These are phyloP conservation scores for Ectemnius cavifrons DNA, from an alignment of 2,888 invertebrate species.

Conservation along the genomic window DNA sequence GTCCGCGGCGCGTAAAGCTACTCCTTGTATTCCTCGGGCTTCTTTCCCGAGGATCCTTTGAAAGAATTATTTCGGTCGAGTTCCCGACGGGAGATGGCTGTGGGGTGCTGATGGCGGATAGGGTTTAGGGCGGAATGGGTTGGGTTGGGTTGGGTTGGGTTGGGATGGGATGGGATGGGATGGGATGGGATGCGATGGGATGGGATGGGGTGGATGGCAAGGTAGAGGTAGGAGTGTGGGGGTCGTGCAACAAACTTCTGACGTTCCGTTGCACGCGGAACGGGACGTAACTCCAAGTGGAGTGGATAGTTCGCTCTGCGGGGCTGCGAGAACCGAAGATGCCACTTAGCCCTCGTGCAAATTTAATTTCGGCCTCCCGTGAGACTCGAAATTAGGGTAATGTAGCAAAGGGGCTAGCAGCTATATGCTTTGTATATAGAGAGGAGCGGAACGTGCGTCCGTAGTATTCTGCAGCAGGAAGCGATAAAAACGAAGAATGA, in stretches of 20 bases:
- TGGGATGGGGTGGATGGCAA: neutral
- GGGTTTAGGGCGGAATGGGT: neutral
- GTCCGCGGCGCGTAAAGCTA: neutral
- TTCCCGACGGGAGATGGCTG: conserved; percentile 34
- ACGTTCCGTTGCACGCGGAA: conserved; percentile 30
- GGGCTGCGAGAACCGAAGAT: conserved; percentile 55
- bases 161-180: neutral
- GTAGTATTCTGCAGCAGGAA: neutral
- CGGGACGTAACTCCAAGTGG: conserved; percentile 31
- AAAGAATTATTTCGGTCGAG: conserved; percentile 55
- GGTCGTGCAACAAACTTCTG: conserved; percentile 44
- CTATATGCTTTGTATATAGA: conserved; percentile 1
- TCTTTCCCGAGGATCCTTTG: neutral
- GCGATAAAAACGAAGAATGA: conserved; percentile 7
- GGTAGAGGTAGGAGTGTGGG: neutral
- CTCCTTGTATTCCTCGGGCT: neutral
- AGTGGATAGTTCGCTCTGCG: conserved; percentile 40
- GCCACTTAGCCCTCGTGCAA: conserved; percentile 65
- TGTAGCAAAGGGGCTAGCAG: conserved; percentile 24
- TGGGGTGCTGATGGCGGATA: neutral
- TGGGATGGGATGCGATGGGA: neutral
- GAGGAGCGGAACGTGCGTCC: neutral
- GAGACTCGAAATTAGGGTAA: conserved; percentile 56
- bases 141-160: neutral
- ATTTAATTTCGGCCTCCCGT: conserved; percentile 58